Conservation (phyloP, 2,113 vertebrate species). For the Micronycteris hirsuta region DNA sequence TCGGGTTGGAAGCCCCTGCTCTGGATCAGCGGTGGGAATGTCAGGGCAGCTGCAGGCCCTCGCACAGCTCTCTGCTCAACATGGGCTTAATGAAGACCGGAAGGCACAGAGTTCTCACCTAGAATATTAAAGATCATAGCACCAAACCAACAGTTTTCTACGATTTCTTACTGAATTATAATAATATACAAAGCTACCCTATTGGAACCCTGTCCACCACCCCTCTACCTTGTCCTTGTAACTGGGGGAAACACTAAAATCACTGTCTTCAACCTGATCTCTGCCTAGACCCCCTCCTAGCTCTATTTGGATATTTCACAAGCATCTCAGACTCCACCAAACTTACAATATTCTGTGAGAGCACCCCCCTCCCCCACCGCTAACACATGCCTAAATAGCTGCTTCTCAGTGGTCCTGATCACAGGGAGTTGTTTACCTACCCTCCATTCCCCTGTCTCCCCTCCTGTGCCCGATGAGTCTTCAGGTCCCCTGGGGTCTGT, state of each 20-base stretch:
- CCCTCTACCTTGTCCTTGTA: not conserved
- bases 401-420: not conserved
- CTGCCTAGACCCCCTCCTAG: not conserved
- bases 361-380: not conserved
- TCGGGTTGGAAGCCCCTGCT: not conserved
- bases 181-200: too few species aligned
- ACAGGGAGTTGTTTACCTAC: not conserved
- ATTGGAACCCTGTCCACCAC: not conserved
- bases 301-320: not conserved
- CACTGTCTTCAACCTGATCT: too few species aligned
- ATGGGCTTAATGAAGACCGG: not conserved
- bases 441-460: not conserved
- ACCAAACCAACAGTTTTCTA: not conserved
- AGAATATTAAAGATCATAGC: not conserved
- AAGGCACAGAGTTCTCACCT: not conserved
- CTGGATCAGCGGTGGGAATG: not conserved
- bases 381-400: not conserved
- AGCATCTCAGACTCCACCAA: not conserved
- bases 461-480: not conserved
- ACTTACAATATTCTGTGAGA: not conserved
- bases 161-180: not conserved
- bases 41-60: not conserved
- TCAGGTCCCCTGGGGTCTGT: not conserved
- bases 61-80: not conserved
- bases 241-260: not conserved